phyloP scores from a whole-genome alignment of 2,888 invertebrate genomes.

The Acleris sparsana region DNA sequence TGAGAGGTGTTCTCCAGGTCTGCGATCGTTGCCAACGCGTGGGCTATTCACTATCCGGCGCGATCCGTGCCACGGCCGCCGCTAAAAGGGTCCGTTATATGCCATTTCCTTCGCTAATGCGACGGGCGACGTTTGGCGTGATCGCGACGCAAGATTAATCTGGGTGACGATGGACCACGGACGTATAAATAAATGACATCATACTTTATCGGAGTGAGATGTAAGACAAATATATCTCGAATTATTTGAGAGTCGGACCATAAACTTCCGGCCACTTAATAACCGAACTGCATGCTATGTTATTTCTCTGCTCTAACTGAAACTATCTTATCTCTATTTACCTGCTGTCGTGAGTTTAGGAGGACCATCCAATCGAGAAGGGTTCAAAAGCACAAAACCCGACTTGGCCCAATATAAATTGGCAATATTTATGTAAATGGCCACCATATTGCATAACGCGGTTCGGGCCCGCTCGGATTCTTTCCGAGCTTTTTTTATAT shows the following conservation, averaged over 20 bases:
- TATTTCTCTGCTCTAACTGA: too few species aligned
- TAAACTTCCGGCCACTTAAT: neutral
- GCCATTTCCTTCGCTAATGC: constrained; percentile 57
- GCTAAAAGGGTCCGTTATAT: constrained; percentile 59
- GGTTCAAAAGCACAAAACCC: constrained; percentile 44
- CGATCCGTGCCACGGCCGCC: constrained; percentile 65
- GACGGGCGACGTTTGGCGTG: constrained; percentile 42
- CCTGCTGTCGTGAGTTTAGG: neutral
- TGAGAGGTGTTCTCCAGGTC: constrained; percentile 1
- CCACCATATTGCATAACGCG: constrained; percentile 35
- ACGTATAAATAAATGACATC: constrained; percentile 3
- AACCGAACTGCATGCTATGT: too few species aligned
- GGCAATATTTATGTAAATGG: constrained; percentile 37
- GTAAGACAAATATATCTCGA: neutral
- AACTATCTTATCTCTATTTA: neutral
- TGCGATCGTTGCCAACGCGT: constrained; percentile 63
- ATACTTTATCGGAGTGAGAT: neutral
- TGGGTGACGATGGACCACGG: constrained; percentile 4
- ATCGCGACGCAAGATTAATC: constrained; percentile 22
- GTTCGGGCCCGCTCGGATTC: constrained; percentile 27
- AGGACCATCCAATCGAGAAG: constrained; percentile 21
- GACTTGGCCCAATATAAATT: constrained; percentile 50
- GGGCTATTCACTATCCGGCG: constrained; percentile 53
- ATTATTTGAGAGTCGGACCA: neutral
- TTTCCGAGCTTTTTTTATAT: constrained; percentile 41